These are phyloP conservation scores for Caenorhabditis sp. DNA, from an alignment of 2,888 invertebrate species.

Conservation along the genomic window DNA sequence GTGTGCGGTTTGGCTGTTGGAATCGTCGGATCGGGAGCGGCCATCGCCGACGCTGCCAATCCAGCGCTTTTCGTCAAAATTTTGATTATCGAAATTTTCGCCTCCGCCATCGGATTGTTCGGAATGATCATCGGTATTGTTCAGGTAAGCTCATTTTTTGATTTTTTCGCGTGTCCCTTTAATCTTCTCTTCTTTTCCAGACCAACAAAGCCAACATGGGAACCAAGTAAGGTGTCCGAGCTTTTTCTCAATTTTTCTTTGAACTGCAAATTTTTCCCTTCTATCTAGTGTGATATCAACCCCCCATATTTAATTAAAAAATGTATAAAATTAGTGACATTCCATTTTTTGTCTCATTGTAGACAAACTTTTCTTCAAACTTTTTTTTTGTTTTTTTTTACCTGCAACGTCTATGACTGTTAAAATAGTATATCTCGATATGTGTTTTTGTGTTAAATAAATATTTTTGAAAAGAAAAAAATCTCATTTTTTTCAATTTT, in stretches of 20 bases:
- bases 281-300: background rate
- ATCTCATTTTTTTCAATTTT: too few relatives aligned
- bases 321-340: constrained; percentile 12
- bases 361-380: background rate
- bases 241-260: constrained; percentile 18
- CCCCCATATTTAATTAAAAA: background rate
- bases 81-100: constrained; percentile 97
- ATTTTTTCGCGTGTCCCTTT: background rate
- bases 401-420: constrained; percentile 3
- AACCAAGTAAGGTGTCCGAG: constrained; percentile 35
- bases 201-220: constrained; percentile 62
- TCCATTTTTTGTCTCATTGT: constrained; percentile 13
- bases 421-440: too few relatives aligned
- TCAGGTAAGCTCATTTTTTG: constrained; percentile 45
- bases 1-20: constrained; percentile 94
- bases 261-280: constrained; percentile 20
- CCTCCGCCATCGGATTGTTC: constrained; percentile 97
- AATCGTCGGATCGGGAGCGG: constrained; percentile 96
- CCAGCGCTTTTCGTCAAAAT: constrained; percentile 95
- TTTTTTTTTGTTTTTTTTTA: constrained; percentile 4
- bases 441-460: too few relatives aligned
- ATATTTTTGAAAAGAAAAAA: too few relatives aligned
- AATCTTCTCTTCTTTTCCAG: constrained; percentile 21
- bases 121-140: constrained; percentile 94
- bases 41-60: constrained; percentile 96